Evolutionary conservation across 2,888 invertebrate genomes (phyloP), one percentile per base, ranked within the genome.

Genomic region (Scaptodrosophila latifasciaeformis): DNA sequence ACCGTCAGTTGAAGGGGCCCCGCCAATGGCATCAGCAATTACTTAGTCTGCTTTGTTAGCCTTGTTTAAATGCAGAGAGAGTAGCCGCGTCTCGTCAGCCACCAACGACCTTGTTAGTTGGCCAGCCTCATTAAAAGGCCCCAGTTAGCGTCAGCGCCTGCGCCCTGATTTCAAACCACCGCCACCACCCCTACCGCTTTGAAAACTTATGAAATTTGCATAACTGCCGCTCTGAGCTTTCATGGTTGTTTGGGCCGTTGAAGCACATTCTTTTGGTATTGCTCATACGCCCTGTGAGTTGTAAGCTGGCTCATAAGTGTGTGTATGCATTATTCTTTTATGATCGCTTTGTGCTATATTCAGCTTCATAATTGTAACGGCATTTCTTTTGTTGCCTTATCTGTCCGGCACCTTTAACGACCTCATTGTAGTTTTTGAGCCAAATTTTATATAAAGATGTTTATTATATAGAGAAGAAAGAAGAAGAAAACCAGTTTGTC

Each of bases 331-430:
- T n/a, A n/a, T n/a, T 13, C 34, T 24, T 49, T 62, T 66, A n/a
- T n/a, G n/a, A n/a, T n/a, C n/a, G n/a, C n/a, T n/a, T n/a, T n/a
- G n/a, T n/a, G n/a, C n/a, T n/a, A 43, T 46, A 49, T 51, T 57
- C n/a, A n/a, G n/a, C 63, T 65, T 64, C 64, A 67, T 64, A 64
- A 62, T 59, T 65, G 77, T 70, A 76, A 74, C 74, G 79, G 76
- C 60, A 76, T 44, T 76, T 70, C 54, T 62, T 62, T 78, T 64
- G 70, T 74, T n/a, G n/a, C n/a, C n/a, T n/a, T n/a, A n/a, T n/a
- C n/a, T n/a, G n/a, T n/a, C n/a, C n/a, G n/a, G n/a, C n/a, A n/a
- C n/a, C n/a, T n/a, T n/a, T n/a, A n/a, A n/a, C n/a, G n/a, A n/a
- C n/a, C n/a, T n/a, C n/a, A n/a, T n/a, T n/a, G n/a, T n/a, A n/a